These are phyloP conservation scores for Eciton burchellii DNA, from an alignment of 1,140 invertebrate genomes.

Conservation along the genomic window DNA sequence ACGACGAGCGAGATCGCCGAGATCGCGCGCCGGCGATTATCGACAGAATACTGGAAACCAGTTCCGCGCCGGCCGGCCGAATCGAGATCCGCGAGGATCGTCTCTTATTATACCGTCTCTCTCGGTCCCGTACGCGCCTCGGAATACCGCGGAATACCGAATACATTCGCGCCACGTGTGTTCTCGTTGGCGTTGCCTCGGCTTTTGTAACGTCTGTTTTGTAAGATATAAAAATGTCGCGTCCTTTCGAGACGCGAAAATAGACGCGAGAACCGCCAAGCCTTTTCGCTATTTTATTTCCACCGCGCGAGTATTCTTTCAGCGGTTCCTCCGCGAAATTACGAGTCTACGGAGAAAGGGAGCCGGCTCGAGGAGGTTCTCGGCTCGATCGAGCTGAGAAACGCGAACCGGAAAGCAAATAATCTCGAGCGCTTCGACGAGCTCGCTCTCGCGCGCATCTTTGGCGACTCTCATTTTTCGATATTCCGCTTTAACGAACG, in stretches of 20 bases:
- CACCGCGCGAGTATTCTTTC: constrained; percentile 17
- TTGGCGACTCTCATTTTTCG: constrained; percentile 45
- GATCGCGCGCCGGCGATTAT: constrained; percentile 19
- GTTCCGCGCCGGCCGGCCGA: constrained; percentile 1
- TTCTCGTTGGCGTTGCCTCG: not conserved
- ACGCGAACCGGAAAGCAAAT: constrained; percentile 20
- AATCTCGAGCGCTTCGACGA: constrained; percentile 23
- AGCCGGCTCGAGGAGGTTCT: too few relatives aligned
- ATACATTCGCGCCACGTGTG: not conserved
- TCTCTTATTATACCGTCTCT: not conserved
- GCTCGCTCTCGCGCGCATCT: constrained; percentile 20
- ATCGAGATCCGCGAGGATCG: not conserved
- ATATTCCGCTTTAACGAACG: constrained; percentile 60
- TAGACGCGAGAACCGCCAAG: not conserved
- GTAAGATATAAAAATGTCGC: not conserved
- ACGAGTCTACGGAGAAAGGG: not conserved
- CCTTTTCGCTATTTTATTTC: constrained; percentile 31
- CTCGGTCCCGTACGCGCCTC: not conserved
- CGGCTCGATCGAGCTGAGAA: too few relatives aligned
- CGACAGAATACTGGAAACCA: constrained; percentile 51
- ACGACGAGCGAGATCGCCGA: constrained; percentile 17
- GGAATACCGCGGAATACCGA: not conserved
- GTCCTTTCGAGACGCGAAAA: not conserved
- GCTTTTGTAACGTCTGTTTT: not conserved
- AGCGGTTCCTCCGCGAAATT: not conserved